Conservation (phyloP, 2,888 invertebrate genomes). For the Eupithecia abbreviata region DNA sequence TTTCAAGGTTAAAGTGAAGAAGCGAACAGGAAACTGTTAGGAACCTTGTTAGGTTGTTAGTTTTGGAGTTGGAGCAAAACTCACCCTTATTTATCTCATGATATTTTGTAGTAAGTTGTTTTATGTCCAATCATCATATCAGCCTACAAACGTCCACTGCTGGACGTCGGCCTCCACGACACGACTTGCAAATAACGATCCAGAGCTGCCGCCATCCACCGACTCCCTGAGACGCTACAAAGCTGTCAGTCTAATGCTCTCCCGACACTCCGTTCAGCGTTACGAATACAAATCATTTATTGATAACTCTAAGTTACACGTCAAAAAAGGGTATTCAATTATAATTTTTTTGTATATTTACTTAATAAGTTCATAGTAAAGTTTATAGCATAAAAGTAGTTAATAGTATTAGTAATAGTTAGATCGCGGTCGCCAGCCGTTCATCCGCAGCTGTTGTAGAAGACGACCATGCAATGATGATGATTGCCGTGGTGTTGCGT, state of each 20-base stretch:
- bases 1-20: too few species aligned
- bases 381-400: too few species aligned
- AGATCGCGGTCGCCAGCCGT: not conserved
- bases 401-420: too few species aligned
- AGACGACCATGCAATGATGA: not conserved
- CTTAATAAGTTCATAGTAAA: too few species aligned
- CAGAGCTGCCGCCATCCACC: not conserved
- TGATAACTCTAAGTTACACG: too few species aligned
- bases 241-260: not conserved
- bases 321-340: too few species aligned
- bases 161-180: not conserved
- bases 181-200: not conserved
- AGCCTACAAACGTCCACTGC: not conserved
- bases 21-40: too few species aligned
- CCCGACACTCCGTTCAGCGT: not conserved
- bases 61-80: too few species aligned
- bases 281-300: not conserved
- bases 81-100: too few species aligned
- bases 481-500: not conserved
- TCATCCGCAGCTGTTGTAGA: not conserved
- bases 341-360: too few species aligned
- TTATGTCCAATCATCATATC: not conserved
- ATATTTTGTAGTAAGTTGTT: too few species aligned
- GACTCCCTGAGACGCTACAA: not conserved
- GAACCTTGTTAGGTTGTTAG: too few species aligned